Evolutionary conservation across 2,113 vertebrate genomes (phyloP), one percentile per base, ranked within the genome.

Genomic region (Henicopernis longicauda): DNA sequence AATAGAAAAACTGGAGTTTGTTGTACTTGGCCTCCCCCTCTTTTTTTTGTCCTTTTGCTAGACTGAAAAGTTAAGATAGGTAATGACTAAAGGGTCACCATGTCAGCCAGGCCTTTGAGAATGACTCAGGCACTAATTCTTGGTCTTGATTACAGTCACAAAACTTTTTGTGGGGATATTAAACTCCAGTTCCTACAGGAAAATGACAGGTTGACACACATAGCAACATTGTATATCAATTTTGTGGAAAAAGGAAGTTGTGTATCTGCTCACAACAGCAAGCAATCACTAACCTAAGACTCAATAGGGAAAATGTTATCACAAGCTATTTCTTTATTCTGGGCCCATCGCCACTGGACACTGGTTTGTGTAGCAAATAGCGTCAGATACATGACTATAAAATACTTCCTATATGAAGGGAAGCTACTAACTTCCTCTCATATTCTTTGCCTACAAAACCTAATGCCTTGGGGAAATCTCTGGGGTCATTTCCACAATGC

Each of bases 141-240:
- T 16, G 8, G 7, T 6, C 32, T 40, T 15, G 23, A 50, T 59
- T 71, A 66, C 16, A 26, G 20, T 69, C 80, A 58, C 1, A 0
- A 6, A n/a, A 31, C 3, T 1, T 52, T 89, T 88, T 34, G 47
- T 17, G 26, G 13, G 36, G 31, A 11, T 61, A 38, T 40, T 19
- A 10, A 91, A 40, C 13, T 32, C 42, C 32, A 2, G 0, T 6
- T 20, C 16, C 45, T 36, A 31, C 86, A 44, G 62, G 36, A 29
- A 55, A 74, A 34, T 0, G 18, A 11, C 59, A 36, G 50, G 25
- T 16, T 36, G 77, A 17, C 12, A 31, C 5, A 13, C 8, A 10
- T 1, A 65, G 5, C 55, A 74, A 15, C 9, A 4, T 0, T 7
- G 31, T 1, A 0, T 1, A 18, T 7, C 10, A 14, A 4, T 88